Evolutionary conservation across 1,140 invertebrate species (phyloP).

Genomic region (Magallana ariakensis): DNA sequence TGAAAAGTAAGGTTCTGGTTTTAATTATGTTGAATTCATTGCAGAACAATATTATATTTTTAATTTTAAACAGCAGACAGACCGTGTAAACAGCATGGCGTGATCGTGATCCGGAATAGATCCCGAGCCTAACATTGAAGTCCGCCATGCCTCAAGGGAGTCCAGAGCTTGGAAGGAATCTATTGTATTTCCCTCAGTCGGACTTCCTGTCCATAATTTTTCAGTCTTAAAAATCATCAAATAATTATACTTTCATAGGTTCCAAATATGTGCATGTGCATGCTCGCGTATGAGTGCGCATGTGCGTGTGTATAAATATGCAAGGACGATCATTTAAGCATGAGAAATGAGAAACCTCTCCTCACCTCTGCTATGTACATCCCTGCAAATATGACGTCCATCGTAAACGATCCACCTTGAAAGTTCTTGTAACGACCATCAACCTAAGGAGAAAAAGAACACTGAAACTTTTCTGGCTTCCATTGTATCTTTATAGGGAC

Average conservation of each 20-base stretch:
- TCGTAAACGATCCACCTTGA: not conserved
- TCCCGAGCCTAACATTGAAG: not conserved
- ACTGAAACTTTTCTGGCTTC: too few relatives aligned
- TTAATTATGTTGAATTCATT: too few relatives aligned
- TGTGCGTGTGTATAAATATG: too few relatives aligned
- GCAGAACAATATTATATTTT: not conserved
- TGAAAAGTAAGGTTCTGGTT: not conserved
- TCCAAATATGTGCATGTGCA: too few relatives aligned
- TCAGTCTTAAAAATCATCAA: too few relatives aligned
- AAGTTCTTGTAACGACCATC: not conserved
- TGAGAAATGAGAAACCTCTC: too few relatives aligned
- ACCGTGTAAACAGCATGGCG: slow-evolving; percentile 11
- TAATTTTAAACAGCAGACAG: not conserved
- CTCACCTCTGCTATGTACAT: slow-evolving; percentile 12
- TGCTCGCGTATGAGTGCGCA: too few relatives aligned
- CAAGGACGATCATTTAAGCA: too few relatives aligned
- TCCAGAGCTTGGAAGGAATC: not conserved
- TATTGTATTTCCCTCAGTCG: too few relatives aligned
- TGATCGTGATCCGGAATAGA: slow-evolving; percentile 4
- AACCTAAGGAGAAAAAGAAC: not conserved
- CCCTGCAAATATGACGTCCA: slow-evolving; percentile 10
- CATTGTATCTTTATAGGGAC: too few relatives aligned
- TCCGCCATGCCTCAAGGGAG: not conserved
- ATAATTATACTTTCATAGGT: too few relatives aligned
- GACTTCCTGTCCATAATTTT: too few relatives aligned